Percentiles rank a stretch among this genome's conserved stretches.
These are phyloP conservation scores for Drosophila mayri DNA, from an alignment of 1,140 invertebrate genomes.

Conservation along the genomic window DNA sequence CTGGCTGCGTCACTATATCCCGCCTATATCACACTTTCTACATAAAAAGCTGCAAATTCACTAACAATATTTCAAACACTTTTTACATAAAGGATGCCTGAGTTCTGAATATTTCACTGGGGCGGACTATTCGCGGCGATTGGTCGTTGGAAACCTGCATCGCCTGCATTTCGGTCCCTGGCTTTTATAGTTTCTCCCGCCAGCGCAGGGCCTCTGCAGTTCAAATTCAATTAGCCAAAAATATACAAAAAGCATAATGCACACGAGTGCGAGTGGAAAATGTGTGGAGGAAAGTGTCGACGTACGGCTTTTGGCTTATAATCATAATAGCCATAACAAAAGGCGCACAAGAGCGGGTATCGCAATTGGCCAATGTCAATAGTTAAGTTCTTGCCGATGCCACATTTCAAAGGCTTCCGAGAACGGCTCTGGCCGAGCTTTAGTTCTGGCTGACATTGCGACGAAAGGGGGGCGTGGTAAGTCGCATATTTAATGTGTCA, in stretches of 20 bases:
- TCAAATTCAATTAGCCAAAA: conserved; percentile 79
- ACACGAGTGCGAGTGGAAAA: not conserved
- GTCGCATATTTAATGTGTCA: conserved; percentile 65
- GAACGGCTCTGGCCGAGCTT: conserved; percentile 20
- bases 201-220: conserved; percentile 1
- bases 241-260: conserved; percentile 34
- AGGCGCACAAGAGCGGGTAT: conserved; percentile 21
- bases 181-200: conserved; percentile 72
- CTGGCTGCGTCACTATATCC: conserved; percentile 64
- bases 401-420: conserved; percentile 69
- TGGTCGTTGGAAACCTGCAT: conserved; percentile 75
- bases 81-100: conserved; percentile 70
- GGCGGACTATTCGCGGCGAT: conserved; percentile 83
- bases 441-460: conserved; percentile 49
- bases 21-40: conserved; percentile 63
- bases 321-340: conserved; percentile 56
- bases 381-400: conserved; percentile 42
- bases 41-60: conserved; percentile 78
- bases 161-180: conserved; percentile 25
- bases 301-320: conserved; percentile 72
- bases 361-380: conserved; percentile 73
- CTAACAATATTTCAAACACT: conserved; percentile 69
- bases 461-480: conserved; percentile 42
- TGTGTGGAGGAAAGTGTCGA: conserved; percentile 51
- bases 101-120: conserved; percentile 76